Evolutionary conservation across 1,140 invertebrate genomes (phyloP).

Genomic region (Trissolcus basalis): DNA sequence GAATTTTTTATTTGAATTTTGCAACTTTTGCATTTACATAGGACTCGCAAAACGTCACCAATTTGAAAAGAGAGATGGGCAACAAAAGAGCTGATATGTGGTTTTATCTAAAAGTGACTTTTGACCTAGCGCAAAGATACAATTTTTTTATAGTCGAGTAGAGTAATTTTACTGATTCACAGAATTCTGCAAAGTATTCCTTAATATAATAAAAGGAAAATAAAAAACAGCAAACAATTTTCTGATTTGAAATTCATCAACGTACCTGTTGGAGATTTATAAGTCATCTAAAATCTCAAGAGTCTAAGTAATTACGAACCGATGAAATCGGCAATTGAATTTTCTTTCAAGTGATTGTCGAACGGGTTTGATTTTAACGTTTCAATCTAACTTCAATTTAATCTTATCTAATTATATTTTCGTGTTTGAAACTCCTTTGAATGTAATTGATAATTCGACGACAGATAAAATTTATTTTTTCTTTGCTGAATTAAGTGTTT

Average conservation of each 20-base stretch:
- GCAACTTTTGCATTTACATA: no score
- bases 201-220: background rate
- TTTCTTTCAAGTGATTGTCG: background rate
- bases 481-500: background rate
- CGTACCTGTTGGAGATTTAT: no score
- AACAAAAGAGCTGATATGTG: constrained; percentile 13
- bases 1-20: no score
- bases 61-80: background rate
- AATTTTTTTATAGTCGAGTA: background rate
- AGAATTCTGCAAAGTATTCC: no score
- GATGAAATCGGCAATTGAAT: background rate
- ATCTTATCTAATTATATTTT: constrained; percentile 4
- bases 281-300: background rate
- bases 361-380: background rate
- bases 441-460: background rate
- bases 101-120: constrained; percentile 34
- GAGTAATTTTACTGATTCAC: background rate
- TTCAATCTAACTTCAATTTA: background rate
- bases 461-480: no score
- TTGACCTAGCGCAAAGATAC: constrained; percentile 16
- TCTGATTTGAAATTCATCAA: no score
- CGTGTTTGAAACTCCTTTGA: background rate
- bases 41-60: background rate
- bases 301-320: background rate
- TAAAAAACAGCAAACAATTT: background rate